Conservation (phyloP, 2,113 vertebrate species). For the Pseudolaguvia tuberculata region DNA sequence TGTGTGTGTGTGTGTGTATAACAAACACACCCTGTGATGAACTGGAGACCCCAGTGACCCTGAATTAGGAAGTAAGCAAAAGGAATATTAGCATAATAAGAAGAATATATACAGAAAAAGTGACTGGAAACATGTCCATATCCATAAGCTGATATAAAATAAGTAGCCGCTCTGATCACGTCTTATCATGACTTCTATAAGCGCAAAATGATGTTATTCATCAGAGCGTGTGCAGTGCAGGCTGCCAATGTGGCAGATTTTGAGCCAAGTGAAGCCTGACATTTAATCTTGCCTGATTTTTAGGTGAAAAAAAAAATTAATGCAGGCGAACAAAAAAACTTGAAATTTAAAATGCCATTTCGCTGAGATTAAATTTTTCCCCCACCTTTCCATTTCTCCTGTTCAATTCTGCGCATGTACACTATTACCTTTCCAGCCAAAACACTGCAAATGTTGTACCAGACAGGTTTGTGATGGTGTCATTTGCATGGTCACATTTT, state of each 20-base stretch:
- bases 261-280: background rate
- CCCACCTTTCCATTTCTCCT: background rate
- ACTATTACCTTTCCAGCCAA: background rate
- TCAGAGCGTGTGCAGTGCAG: background rate
- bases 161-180: background rate
- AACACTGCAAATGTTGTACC: background rate
- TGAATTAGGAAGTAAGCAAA: background rate
- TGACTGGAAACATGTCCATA: background rate
- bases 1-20: too few relatives aligned
- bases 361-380: background rate
- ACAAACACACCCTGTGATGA: too few relatives aligned
- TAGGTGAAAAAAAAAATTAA: background rate
- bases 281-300: constrained; percentile 22
- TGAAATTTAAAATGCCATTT: constrained; percentile 3
- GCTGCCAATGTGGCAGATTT: background rate
- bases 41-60: too few relatives aligned
- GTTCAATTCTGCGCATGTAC: background rate
- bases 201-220: background rate
- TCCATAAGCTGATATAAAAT: background rate
- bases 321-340: background rate
- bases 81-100: too few relatives aligned
- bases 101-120: background rate
- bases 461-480: background rate
- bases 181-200: background rate
- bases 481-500: background rate